Conservation (phyloP, 2,113 vertebrate species). For the Actenoides lindsayi region DNA sequence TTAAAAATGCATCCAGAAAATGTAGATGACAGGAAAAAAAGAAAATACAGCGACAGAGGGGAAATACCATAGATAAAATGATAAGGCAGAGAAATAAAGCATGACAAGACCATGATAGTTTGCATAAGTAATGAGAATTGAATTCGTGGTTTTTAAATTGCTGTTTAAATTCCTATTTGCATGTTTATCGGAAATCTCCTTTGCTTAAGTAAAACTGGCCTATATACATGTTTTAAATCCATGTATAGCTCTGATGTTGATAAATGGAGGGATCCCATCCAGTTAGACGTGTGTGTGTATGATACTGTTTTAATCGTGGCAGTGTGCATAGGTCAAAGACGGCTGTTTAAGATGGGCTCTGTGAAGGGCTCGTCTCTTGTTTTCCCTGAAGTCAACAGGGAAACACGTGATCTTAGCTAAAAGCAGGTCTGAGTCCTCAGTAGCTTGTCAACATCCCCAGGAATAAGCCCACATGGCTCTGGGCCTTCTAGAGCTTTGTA, state of each 20-base stretch:
- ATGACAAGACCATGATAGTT: constrained; percentile 51
- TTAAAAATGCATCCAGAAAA: constrained; percentile 61
- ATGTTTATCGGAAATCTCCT: constrained; percentile 68
- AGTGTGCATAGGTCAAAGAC: neutral
- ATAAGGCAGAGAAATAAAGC: constrained; percentile 66
- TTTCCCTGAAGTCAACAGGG: neutral
- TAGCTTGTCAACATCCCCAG: neutral
- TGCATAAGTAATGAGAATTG: constrained; percentile 61
- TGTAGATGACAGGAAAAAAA: constrained; percentile 57
- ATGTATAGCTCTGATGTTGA: constrained; percentile 20
- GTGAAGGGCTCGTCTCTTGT: neutral
- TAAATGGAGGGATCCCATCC: neutral
- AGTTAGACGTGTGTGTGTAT: neutral
- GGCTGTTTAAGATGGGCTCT: neutral
- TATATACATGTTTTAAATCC: constrained; percentile 49
- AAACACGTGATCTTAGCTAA: neutral
- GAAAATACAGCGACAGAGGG: constrained; percentile 35
- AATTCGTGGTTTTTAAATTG: constrained; percentile 64
- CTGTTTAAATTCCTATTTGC: constrained; percentile 71
- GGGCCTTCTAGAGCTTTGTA: neutral
- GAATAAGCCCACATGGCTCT: neutral
- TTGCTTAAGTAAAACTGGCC: constrained; percentile 65
- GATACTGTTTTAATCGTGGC: neutral
- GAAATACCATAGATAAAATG: constrained; percentile 65
- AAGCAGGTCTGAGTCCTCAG: neutral